Conservation (phyloP, 2,113 vertebrate genomes). For the Ramphastos sulfuratus region DNA sequence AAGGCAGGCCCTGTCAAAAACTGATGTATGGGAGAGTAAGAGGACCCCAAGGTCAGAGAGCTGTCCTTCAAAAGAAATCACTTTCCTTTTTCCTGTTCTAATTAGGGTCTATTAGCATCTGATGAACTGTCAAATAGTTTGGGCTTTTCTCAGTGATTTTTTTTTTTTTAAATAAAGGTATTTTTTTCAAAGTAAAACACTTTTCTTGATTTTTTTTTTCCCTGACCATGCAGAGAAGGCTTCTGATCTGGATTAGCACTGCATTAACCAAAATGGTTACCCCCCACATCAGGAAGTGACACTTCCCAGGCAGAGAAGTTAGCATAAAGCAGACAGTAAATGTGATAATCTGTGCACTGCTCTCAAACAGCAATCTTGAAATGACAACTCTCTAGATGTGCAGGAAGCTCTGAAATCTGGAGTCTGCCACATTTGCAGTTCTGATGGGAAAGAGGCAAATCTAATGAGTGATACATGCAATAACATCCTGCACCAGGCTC, state of each 20-base stretch:
- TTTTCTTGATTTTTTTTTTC: background rate
- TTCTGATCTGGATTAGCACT: background rate
- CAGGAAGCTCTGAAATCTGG: background rate
- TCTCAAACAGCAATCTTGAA: background rate
- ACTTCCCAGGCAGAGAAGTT: background rate
- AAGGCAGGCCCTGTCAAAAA: slow-evolving; percentile 46
- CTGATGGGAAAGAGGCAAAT: background rate
- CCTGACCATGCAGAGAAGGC: background rate
- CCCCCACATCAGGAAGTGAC: background rate
- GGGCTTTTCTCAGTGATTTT: background rate
- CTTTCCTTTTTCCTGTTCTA: slow-evolving; percentile 33
- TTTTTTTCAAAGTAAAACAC: background rate
- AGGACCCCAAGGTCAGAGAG: slow-evolving; percentile 16
- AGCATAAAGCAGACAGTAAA: background rate
- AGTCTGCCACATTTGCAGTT: background rate
- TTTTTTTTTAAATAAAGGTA: no score
- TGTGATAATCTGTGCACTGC: background rate
- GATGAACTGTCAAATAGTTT: background rate
- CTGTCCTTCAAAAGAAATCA: slow-evolving; percentile 47
- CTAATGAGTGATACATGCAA: background rate
- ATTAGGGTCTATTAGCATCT: slow-evolving; percentile 26
- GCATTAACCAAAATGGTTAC: background rate
- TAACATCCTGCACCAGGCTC: background rate
- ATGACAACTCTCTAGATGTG: background rate
- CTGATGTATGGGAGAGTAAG: background rate